Base-by-base conservation (phyloP, 2,888 invertebrate species). In the Apomyelois bistriatella region DNA sequence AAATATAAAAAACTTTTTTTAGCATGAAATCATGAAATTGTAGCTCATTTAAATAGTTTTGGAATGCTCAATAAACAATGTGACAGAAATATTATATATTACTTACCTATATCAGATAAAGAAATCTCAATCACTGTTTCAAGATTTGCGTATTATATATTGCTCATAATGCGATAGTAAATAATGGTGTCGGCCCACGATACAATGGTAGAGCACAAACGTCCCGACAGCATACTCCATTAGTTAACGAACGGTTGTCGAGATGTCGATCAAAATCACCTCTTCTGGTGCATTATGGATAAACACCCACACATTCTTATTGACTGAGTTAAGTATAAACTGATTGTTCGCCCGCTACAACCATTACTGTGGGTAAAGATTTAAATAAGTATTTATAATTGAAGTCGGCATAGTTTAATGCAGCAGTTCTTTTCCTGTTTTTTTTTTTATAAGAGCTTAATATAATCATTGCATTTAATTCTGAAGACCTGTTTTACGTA, bases 231-330 rank as follows among this genome's bases (percentile, higher is more conserved):
- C 70, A 72, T 80, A 76, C 77, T 84, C 86, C 85, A 88, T 90
- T 89, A 88, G 72, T 87, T 89, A 87, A 90, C 87, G 87, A 87
- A 86, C 82, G 78, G 85, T 86, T 87, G 88, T 88, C 88, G 80
- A 87, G 85, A 87, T 82, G 88, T 88, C 89, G 82, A 87, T 90
- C 89, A 89, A 81, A 81, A 79, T 81, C 82, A 78, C 75, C 76
- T 81, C 82, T 82, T 82, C 72, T 69, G 72, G 79, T 70, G 72
- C 85, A 74, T 78, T 87, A 86, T 85, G 84, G 82, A 77, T 76
- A 76, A 76, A 74, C 85, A 70, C 87, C 86, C 81, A 87, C 86
- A 68, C 76, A 64, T 72, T 77, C 81, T 82, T 82, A 74, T 79
- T 46, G 35, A 78, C 76, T 75, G 76, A 28, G 38, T 50, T 9